A percentile compares a stretch with the other conserved stretches of the same genome.
These are phyloP conservation scores for Myotis findleyi DNA, from an alignment of 2,797 vertebrate species.

Conservation along the genomic window DNA sequence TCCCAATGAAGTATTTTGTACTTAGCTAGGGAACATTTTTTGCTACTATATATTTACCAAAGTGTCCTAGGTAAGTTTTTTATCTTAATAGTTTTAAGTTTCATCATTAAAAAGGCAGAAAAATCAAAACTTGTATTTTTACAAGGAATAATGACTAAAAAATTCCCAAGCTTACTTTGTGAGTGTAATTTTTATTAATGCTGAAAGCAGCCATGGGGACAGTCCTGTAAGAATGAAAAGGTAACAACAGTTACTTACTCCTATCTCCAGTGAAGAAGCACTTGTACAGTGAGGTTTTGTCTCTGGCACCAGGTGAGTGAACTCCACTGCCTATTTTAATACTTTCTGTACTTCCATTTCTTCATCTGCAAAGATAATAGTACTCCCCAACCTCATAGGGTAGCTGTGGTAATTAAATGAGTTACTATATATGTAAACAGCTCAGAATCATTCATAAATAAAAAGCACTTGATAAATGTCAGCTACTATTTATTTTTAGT, in stretches of 20 bases:
- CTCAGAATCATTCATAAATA: neutral
- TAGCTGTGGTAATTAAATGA: neutral
- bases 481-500: neutral
- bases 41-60: neutral
- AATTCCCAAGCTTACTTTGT: neutral
- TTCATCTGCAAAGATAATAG: slow-evolving; percentile 14
- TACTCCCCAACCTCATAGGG: neutral
- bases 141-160: neutral
- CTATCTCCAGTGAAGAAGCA: neutral
- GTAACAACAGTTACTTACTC: neutral
- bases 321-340: neutral
- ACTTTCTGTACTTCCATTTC: neutral
- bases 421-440: neutral
- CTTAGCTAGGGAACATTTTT: neutral
- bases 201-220: neutral
- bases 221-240: neutral
- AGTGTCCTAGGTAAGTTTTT: neutral
- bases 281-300: neutral
- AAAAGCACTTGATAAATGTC: neutral
- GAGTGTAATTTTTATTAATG: neutral
- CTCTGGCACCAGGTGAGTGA: neutral
- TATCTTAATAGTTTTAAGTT: slow-evolving; percentile 11
- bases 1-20: neutral
- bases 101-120: slow-evolving; percentile 44
- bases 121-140: slow-evolving; percentile 22